phyloP scores from a whole-genome alignment of 2,113 vertebrate genomes.

The Axis porcinus region DNA sequence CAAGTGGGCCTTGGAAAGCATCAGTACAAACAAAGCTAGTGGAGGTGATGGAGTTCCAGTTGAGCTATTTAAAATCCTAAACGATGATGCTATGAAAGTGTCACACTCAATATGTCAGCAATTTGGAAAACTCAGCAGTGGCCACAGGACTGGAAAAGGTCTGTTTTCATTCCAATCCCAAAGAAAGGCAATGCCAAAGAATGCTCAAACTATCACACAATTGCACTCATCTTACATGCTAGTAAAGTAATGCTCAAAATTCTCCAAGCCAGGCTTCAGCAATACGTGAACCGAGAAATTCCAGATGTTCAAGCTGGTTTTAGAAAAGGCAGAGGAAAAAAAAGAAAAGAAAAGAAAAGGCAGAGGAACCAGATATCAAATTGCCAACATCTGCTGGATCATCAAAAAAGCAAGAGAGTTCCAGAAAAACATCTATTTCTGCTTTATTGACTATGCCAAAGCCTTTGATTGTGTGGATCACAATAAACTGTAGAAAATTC shows the following conservation, averaged over 20 bases:
- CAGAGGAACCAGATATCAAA: not conserved
- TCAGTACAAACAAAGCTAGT: not conserved
- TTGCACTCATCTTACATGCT: no score
- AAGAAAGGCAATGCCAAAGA: no score
- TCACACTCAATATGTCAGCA: not conserved
- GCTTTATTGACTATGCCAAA: not conserved
- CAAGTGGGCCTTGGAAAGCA: not conserved
- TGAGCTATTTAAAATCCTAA: not conserved
- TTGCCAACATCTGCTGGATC: accelerated
- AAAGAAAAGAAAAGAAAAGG: not conserved
- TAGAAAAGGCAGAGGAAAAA: not conserved
- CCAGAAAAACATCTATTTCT: not conserved
- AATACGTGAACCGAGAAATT: not conserved
- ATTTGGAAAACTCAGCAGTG: not conserved
- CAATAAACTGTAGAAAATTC: not conserved
- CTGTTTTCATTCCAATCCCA: not conserved
- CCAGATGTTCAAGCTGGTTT: not conserved
- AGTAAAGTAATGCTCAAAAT: no score
- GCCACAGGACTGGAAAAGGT: not conserved
- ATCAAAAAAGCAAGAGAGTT: not conserved
- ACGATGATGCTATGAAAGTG: not conserved
- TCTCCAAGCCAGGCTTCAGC: no score
- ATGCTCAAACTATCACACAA: no score
- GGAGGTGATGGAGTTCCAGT: not conserved
- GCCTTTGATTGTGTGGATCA: not conserved